Evolutionary conservation across 2,797 vertebrate genomes (phyloP), one percentile per base, ranked within the genome.

Genomic region (Peromyscus aztecus): DNA sequence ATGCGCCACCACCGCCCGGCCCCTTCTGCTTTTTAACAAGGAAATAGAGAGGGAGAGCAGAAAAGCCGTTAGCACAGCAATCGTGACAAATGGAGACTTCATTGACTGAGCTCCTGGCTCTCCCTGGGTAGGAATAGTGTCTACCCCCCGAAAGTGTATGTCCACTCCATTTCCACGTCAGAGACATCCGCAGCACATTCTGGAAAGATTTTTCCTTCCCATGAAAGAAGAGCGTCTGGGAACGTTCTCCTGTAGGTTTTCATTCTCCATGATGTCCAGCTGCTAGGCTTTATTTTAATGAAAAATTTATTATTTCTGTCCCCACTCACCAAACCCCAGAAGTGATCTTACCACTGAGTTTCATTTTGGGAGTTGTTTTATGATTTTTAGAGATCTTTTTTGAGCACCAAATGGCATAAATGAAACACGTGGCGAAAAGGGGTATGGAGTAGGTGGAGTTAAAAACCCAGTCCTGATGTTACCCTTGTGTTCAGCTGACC

Each of bases 251-350:
- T 11, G 10, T 49, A 77, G 49, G 14, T 27, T 16, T 85, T 80
- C 1, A 3, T 24, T 91, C 84, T 65, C 89, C 59, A 55, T 31
- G 17, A 34, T 1, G 17, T 71, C 82, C 2, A 7, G 16, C n/a
- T 59, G 49, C 83, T 88, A 4, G 65, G 6, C 90, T 95, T 94
- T 77, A 37, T 85, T 69, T 90, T 83, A 85, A 76, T 89, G 78
- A 82, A 85, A 65, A 61, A 83, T 46, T 40, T 13, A 59, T 37
- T 43, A 40, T 63, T n/a, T 61, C 55, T 73, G 2, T 14, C 21
- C n/a, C n/a, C 43, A 73, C 19, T 29, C 1, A 3, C 81, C 8
- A 71, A 59, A 71, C 7, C 37, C 92, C 59, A 57, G 34, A 89
- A 95, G 34, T 93, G 80, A 69, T 85, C 87, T 89, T 75, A 34